Evolutionary conservation across 2,888 invertebrate genomes (phyloP).

Genomic region (Lasioglossum vierecki): DNA sequence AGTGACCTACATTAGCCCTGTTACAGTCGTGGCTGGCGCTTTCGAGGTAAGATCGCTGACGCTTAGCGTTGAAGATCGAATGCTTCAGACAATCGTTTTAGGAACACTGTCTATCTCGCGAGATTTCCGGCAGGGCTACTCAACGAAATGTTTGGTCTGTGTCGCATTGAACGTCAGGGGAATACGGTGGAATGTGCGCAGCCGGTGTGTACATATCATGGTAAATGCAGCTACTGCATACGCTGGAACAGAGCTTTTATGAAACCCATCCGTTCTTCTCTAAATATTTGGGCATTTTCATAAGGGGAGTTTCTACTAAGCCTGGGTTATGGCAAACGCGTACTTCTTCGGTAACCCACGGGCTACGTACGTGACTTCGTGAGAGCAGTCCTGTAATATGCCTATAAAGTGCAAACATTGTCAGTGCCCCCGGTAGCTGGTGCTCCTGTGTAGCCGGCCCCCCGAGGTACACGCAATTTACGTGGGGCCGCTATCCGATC

Average conservation of each 20-base stretch:
- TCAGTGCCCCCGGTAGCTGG: constrained; percentile 23
- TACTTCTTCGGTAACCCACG: constrained; percentile 47
- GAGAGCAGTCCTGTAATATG: constrained; percentile 62
- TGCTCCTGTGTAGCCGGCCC: constrained; percentile 19
- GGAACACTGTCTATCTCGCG: constrained; percentile 20
- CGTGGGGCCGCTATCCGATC: constrained; percentile 23
- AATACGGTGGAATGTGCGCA: constrained; percentile 29
- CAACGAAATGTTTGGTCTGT: constrained; percentile 53
- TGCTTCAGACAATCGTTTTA: constrained; percentile 11
- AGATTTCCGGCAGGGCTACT: constrained; percentile 38
- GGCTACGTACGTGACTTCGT: constrained; percentile 53
- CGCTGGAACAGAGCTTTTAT: constrained; percentile 56
- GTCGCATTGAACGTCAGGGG: constrained; percentile 16
- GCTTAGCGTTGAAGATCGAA: neutral
- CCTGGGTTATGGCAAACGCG: constrained; percentile 53
- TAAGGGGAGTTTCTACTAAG: constrained; percentile 48
- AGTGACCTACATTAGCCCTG: neutral
- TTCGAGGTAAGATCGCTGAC: neutral
- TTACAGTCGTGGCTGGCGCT: neutral
- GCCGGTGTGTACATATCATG: constrained; percentile 37
- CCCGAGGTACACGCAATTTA: constrained; percentile 47
- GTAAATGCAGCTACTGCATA: constrained; percentile 53
- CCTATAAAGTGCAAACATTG: constrained; percentile 61
- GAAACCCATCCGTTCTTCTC: constrained; percentile 63
- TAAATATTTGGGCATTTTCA: constrained; percentile 72